Conservation (phyloP, 2,113 vertebrate genomes). For the Stomatorhinus ivindoensis region DNA sequence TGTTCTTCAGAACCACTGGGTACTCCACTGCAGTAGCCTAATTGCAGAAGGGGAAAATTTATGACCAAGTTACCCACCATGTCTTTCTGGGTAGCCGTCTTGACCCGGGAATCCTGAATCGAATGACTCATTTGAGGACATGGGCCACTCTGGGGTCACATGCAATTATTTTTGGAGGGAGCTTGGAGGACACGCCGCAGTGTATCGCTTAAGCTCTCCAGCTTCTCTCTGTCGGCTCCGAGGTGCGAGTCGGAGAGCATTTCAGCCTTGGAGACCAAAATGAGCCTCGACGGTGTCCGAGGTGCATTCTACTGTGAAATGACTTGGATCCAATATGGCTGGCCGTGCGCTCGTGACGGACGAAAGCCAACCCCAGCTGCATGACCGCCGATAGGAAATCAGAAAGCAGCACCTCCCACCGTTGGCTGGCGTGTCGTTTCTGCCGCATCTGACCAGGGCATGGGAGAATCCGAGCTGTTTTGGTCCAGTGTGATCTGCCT, state of each 20-base stretch:
- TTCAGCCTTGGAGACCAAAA: slow-evolving; percentile 3
- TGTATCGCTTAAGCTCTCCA: neutral
- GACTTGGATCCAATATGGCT: neutral
- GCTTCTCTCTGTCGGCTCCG: slow-evolving; percentile 18
- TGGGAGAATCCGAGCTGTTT: neutral
- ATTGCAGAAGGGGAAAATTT: neutral
- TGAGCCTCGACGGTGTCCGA: neutral
- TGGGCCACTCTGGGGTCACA: neutral
- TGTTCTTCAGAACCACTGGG: neutral
- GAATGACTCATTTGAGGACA: slow-evolving; percentile 23
- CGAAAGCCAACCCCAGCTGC: neutral
- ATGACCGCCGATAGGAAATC: neutral
- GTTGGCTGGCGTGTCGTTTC: neutral
- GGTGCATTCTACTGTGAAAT: slow-evolving; percentile 3
- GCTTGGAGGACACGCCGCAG: slow-evolving; percentile 16
- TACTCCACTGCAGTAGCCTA: neutral
- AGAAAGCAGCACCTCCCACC: neutral
- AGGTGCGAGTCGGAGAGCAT: slow-evolving; percentile 30
- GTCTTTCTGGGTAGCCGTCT: neutral
- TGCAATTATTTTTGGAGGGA: neutral
- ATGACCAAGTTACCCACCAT: neutral
- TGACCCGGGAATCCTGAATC: slow-evolving; percentile 10
- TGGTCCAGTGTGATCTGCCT: neutral
- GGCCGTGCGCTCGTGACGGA: neutral
- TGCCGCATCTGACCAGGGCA: neutral